Evolutionary conservation across 2,888 invertebrate genomes (phyloP), one percentile per base, ranked within the genome.

Genomic region (Idaea dimidiata): DNA sequence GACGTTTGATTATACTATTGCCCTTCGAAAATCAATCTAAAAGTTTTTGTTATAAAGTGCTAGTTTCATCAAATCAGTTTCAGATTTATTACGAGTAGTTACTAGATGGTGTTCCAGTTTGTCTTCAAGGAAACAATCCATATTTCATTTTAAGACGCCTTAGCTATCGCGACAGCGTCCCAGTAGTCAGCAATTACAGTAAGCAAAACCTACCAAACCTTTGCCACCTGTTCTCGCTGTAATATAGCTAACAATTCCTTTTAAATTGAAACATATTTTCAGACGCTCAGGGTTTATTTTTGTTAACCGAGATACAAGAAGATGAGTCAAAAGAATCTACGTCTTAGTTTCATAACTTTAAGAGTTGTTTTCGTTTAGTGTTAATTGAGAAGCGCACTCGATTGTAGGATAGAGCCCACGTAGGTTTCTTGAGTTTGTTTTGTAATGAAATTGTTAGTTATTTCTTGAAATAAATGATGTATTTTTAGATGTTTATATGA

Each of bases 391-490:
- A 70, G 66, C 66, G 57, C 62, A 66, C 66, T 66, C 69, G 17
- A 86, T 88, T 89, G 81, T 81, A 79, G 84, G 86, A 91, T 89
- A 84, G 73, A 79, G 66, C 66, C 91, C 91, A 82, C 91, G 91
- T 81, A 89, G 77, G 81, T 89, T 90, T 89, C 83, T 81, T 81
- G 81, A 78, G 84, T 87, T 90, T 88, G 88, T 90, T 87, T 89
- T 86, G 87, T 87, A 87, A 90, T 88, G 84, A 88, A 90, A 88
- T 85, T 85, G 88, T 90, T 84, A 79, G 81, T 84, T 86, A 86
- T 88, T 88, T 87, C 81, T 85, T 88, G 73, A 83, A 83, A 88
- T 83, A 87, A 87, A 86, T 81, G 84, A 86, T 73, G 75, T 76
- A 77, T 71, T 70, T 76, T 75, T 73, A 72, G 76, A 73, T 64